Evolutionary conservation across 2,113 vertebrate genomes (phyloP).

Genomic region (Festucalex cinctus): DNA sequence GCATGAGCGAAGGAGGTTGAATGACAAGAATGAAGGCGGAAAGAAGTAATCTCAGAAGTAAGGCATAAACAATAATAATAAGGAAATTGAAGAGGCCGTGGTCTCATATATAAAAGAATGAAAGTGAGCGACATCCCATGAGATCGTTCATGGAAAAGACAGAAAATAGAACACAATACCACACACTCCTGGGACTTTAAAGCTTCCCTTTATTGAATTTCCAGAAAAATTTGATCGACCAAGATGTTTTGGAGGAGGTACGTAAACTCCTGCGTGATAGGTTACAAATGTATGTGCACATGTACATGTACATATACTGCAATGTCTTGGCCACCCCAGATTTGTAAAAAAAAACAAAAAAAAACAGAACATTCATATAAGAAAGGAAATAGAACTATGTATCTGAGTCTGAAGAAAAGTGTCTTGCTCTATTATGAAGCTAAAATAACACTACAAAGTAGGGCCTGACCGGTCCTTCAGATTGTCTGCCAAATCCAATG

Average conservation of each 20-base stretch:
- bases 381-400: no score
- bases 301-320: no score
- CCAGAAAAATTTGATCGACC: background rate
- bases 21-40: constrained; percentile 19
- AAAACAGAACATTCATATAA: no score
- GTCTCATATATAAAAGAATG: constrained; percentile 11
- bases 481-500: no score
- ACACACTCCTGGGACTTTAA: background rate
- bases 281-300: background rate
- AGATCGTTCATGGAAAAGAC: constrained; percentile 21
- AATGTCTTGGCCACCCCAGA: background rate
- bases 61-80: constrained; percentile 7
- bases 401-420: no score
- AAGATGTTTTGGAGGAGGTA: background rate
- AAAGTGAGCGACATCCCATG: constrained; percentile 18
- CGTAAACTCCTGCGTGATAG: background rate
- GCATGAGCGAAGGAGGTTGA: constrained; percentile 47
- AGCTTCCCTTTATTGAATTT: background rate
- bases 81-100: constrained; percentile 15
- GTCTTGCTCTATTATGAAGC: no score
- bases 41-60: constrained; percentile 21
- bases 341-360: background rate
- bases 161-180: constrained; percentile 1
- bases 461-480: no score
- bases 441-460: no score